These are phyloP conservation scores for Orbicella faveolata DNA, from an alignment of 64 coral and sea anemone genomes.

Conservation along the genomic window DNA sequence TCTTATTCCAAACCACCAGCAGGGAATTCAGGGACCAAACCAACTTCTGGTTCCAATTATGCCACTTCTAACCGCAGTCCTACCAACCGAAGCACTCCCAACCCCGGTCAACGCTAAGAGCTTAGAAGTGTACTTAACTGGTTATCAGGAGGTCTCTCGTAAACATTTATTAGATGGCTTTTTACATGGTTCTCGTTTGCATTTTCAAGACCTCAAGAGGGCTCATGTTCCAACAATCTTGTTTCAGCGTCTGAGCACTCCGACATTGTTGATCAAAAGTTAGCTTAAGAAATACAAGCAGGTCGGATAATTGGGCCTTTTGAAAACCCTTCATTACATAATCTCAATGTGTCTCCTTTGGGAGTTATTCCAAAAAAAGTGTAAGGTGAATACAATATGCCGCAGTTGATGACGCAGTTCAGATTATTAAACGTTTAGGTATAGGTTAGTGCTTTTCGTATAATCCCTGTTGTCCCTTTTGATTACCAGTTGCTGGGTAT, in stretches of 20 bases:
- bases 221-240: too few species aligned
- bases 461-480: neutral
- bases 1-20: neutral
- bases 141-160: neutral
- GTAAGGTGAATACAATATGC: conserved; percentile 10
- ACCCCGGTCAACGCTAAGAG: neutral
- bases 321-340: neutral
- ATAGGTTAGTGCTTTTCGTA: conserved; percentile 6
- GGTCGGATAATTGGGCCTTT: neutral
- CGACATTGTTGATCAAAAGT: too few species aligned
- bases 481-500: neutral
- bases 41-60: neutral
- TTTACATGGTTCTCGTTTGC: neutral
- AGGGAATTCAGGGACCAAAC: neutral
- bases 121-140: neutral
- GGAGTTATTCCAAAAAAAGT: conserved; percentile 10
- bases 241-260: too few species aligned
- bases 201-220: too few species aligned
- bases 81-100: too few species aligned
- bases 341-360: neutral
- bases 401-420: conserved; percentile 13
- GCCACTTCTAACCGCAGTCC: too few species aligned
- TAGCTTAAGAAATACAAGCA: too few species aligned
- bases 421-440: neutral
- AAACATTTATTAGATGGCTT: neutral